Evolutionary conservation across 2,888 invertebrate species (phyloP), one percentile per base, ranked within the genome.

Genomic region (Beris chalybata): DNA sequence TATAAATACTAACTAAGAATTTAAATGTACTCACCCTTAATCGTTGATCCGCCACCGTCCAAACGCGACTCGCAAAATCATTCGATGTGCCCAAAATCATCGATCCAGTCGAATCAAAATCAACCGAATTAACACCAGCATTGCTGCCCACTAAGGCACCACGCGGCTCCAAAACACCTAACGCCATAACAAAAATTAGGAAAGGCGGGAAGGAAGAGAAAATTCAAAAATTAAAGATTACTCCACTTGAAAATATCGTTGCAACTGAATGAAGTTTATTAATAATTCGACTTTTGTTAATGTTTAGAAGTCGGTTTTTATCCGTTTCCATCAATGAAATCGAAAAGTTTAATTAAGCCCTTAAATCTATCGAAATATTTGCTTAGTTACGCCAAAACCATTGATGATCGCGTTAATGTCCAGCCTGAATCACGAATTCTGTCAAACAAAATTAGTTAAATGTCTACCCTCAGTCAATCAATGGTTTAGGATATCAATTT

Each of bases 1-100:
- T 9, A 13, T 13, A 5, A 50, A 50, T 4, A 45, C 3, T 22
- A 52, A 2, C 4, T 29, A 9, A 13, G 29, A 57, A 32, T 45
- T 53, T 4, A 9, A 4, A 9, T 30, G 38, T n/a, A 84, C 88
- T 87, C 79, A 95, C 95, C 90, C 94, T 88, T 81, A 96, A 85
- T 78, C 97, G 86, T 80, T 91, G 92, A 82, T 97, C 97, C 72
- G 83, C 84, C 61, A 97, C 88, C 9, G 94, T 93, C 98, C 98
- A 99, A 67, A 99, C 92, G 68, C 98, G 86, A 77, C 95, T 93
- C 15, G 97, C 97, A 80, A 92, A 95, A 83, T 99, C 99, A 81
- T 95, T 96, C 52, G 97, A 97, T 55, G 97, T 94, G 13, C 92
- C 98, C 64, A 98, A 85, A 68, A 97, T 85, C 75, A 90, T 86